These are phyloP conservation scores for Seriola aureovittata DNA, from an alignment of 2,113 vertebrate species.

Conservation along the genomic window DNA sequence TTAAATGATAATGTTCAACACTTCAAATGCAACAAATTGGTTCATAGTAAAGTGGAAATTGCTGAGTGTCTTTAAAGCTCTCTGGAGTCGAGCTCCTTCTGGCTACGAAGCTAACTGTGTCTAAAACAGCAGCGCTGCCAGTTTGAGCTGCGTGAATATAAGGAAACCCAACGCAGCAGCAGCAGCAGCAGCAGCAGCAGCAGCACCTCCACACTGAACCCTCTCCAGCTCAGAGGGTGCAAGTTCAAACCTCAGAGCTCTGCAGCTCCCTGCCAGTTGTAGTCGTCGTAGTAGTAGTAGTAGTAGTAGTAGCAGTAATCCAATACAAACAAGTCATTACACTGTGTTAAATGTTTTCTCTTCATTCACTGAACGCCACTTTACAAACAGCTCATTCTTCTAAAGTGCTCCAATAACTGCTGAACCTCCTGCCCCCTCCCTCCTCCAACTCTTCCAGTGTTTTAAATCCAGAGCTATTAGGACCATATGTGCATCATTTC, in stretches of 20 bases:
- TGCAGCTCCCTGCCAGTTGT: background rate
- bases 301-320: slow-evolving; percentile 28
- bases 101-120: background rate
- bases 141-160: background rate
- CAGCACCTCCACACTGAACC: background rate
- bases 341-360: slow-evolving; percentile 32
- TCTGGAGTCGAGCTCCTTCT: background rate
- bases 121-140: background rate
- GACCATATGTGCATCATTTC: slow-evolving; percentile 40
- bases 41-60: background rate
- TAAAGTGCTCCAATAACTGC: slow-evolving; percentile 22
- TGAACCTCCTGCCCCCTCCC: background rate
- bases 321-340: slow-evolving; percentile 50
- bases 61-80: background rate
- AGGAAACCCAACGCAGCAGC: background rate
- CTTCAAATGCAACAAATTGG: background rate
- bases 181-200: background rate
- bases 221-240: background rate
- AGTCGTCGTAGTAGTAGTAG: background rate
- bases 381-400: slow-evolving; percentile 13
- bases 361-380: slow-evolving; percentile 16
- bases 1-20: background rate
- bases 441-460: background rate
- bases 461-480: slow-evolving; percentile 18
- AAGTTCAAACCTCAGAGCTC: background rate